Evolutionary conservation across 2,797 vertebrate genomes (phyloP).

Genomic region (Hylomyscus alleni): DNA sequence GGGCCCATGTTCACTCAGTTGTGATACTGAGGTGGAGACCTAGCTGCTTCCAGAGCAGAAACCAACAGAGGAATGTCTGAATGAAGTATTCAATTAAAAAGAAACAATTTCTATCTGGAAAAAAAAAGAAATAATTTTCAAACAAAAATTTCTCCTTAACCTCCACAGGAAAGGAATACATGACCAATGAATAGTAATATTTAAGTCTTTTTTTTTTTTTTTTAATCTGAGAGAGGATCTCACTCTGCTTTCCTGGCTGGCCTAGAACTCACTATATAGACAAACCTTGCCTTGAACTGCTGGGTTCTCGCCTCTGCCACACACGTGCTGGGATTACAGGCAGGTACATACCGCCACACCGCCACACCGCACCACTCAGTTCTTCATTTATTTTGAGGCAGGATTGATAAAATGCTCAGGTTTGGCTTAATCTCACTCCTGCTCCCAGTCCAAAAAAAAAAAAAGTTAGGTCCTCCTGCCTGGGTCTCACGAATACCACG

Average conservation of each 20-base stretch:
- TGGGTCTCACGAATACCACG: not conserved
- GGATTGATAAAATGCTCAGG: not conserved
- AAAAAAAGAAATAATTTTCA: not conserved
- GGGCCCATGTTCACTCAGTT: slow-evolving; percentile 62
- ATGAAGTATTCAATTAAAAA: slow-evolving; percentile 86
- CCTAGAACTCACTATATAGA: not conserved
- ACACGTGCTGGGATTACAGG: not conserved
- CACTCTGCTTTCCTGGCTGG: not conserved
- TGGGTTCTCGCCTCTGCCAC: not conserved
- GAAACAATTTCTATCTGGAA: slow-evolving; percentile 82
- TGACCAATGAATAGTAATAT: not conserved
- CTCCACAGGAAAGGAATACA: not conserved
- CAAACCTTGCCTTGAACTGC: not conserved
- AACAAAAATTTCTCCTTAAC: not conserved
- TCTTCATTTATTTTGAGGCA: not conserved
- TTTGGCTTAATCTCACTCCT: not conserved
- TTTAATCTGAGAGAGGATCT: not conserved
- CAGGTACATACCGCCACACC: not conserved
- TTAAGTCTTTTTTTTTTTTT: not conserved
- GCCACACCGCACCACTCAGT: too few relatives aligned
- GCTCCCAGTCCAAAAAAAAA: not conserved
- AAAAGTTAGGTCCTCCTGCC: not conserved
- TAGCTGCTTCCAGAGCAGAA: slow-evolving; percentile 80
- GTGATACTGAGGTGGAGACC: slow-evolving; percentile 67
- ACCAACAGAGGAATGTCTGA: slow-evolving; percentile 80